Evolutionary conservation across 2,797 vertebrate species (phyloP), one percentile per base, ranked within the genome.

Genomic region (Pampus argenteus): DNA sequence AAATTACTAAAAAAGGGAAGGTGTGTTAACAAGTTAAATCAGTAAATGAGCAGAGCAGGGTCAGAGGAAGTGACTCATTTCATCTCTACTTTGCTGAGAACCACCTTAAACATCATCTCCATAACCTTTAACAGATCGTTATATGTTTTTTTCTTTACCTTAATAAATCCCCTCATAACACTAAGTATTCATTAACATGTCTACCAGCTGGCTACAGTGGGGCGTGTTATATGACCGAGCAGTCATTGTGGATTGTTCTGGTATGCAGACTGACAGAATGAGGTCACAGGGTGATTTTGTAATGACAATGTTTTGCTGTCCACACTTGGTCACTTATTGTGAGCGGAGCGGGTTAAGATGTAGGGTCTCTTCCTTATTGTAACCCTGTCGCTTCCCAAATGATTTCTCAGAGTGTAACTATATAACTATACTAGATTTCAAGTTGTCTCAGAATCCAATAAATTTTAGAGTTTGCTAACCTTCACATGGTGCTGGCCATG

Each of bases 251-350:
- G 38, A 79, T 68, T 82, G 70, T 79, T 82, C 36, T 60, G 26
- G 28, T 48, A 38, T 61, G 47, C 25, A 55, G 13, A 68, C 22
- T 63, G 73, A 83, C 81, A 89, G 66, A 86, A 83, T 73, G 40
- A 68, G 84, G 81, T 86, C 69, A 85, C 57, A 26, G n/a, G 72
- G 56, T 52, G 31, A 59, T 70, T 71, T 47, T 70, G 25, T 55
- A 28, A 69, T 70, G 62, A 58, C 36, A 51, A 1, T 60, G 66
- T 74, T 83, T 72, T 70, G 54, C 36, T 69, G 65, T 57, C 73
- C 66, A 56, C 42, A 58, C 51, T 48, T 18, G 9, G 51, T 23
- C 63, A 58, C 29, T 63, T 44, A 60, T 64, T 60, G 14, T 67
- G 31, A 74, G 52, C 23, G 3, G 6, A 47, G 13, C 25, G 63